Base-by-base conservation (phyloP, 2,113 vertebrate genomes). In the Phaethornis superciliosus region DNA sequence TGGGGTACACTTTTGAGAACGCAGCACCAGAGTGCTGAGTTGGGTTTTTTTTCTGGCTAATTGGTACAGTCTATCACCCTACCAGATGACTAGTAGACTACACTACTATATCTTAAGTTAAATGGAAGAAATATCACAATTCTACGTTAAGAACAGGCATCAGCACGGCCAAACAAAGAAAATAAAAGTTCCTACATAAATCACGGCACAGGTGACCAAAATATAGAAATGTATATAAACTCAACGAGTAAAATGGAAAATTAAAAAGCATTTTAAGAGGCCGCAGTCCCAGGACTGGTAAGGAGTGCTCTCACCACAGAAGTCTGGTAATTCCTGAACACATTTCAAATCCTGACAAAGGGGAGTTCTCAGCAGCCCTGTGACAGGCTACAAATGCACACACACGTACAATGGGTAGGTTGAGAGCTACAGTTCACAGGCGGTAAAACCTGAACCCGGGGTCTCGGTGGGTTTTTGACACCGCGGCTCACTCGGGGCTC, bases 331-430 rank as follows among this genome's bases (percentile, higher is more conserved):
- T 33, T 62, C 26, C 85, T 21, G 23, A 49, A 30, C 15, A 19
- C 4, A 4, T 40, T 19, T 28, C 8, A 10, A 20, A 33, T 55
- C 55, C 11, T 28, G 27, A 62, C 80, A 46, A 33, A 55, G 42
- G 16, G 9, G 4, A 9, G 2, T n/a, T 63, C 52, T n/a, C 85
- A 81, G 58, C 33, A 81, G 80, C 64, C 65, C 63, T 44, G 24
- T 12, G 20, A 3, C 55, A 32, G 71, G 12, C 46, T 37, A 17
- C 69, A 35, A 24, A 12, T 0, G 12, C 16, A 10, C 2, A 12
- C 4, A 10, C 32, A 37, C 2, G 8, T 5, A 3, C 52, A 7
- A 7, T 1, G 21, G 20, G 2, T n/a, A 3, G 0, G 52, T 0
- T 1, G 49, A 32, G 58, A 30, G 1, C 4, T 0, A 9, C 42